Evolutionary conservation across 2,888 invertebrate species (phyloP).

Genomic region (Thera britannica): DNA sequence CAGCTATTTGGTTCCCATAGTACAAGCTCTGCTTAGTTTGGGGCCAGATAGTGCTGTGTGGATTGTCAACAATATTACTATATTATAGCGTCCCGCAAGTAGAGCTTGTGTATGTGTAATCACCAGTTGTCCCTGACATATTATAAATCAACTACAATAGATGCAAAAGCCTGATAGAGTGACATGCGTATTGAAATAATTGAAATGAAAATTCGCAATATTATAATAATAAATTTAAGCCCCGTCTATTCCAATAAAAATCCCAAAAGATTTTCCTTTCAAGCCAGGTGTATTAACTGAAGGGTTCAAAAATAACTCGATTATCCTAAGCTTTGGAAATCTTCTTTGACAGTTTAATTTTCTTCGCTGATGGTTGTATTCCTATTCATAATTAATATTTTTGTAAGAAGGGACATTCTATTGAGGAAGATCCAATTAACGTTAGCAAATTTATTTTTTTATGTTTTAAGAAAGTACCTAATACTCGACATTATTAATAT

Average conservation of each 20-base stretch:
- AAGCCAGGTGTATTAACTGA: slow-evolving; percentile 46
- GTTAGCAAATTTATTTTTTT: slow-evolving; percentile 7
- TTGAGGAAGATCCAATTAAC: slow-evolving; percentile 17
- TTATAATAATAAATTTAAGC: slow-evolving; percentile 42
- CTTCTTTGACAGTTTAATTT: slow-evolving; percentile 61
- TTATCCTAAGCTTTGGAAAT: slow-evolving; percentile 56
- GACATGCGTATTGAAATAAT: background rate
- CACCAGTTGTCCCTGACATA: too few relatives aligned
- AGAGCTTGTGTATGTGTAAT: too few relatives aligned
- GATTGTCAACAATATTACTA: too few relatives aligned
- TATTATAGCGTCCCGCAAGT: too few relatives aligned
- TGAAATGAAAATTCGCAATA: slow-evolving; percentile 5
- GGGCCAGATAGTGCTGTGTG: too few relatives aligned
- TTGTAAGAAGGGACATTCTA: slow-evolving; percentile 19
- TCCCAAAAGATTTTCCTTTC: slow-evolving; percentile 34
- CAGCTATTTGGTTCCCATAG: too few relatives aligned
- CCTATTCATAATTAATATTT: slow-evolving; percentile 44
- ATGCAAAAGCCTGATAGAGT: too few relatives aligned
- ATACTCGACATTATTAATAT: slow-evolving; percentile 1
- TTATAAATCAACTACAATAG: too few relatives aligned
- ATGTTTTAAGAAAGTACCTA: background rate
- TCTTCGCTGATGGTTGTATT: slow-evolving; percentile 51
- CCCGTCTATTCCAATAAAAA: slow-evolving; percentile 33
- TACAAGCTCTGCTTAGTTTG: too few relatives aligned
- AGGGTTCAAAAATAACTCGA: slow-evolving; percentile 58